Percentiles rank a stretch among this genome's conserved stretches.
These are phyloP conservation scores for Grapholita molesta DNA, from an alignment of 1,140 invertebrate species.

Conservation along the genomic window DNA sequence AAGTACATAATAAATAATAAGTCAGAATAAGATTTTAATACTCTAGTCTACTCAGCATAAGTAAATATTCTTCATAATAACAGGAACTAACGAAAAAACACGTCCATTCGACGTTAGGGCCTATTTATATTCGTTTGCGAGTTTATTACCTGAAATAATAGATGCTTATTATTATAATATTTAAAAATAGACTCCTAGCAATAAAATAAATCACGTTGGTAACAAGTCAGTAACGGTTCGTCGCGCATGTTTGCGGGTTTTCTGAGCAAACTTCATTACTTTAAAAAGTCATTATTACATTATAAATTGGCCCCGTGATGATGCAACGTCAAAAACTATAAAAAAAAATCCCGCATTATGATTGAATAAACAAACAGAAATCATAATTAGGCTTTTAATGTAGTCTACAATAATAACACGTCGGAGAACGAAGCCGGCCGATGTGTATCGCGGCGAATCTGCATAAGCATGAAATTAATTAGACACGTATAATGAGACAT, in stretches of 20 bases:
- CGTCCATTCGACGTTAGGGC: no score
- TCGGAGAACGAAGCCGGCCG: not conserved
- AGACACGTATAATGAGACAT: constrained; percentile 17
- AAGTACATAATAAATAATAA: no score
- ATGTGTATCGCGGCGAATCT: constrained; percentile 10
- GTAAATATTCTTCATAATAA: no score
- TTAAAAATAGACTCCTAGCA: not conserved
- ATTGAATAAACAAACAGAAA: constrained; percentile 12
- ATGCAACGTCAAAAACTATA: constrained; percentile 1
- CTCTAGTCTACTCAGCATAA: no score
- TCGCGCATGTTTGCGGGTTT: not conserved
- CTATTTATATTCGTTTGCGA: no score
- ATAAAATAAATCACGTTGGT: not conserved
- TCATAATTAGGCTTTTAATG: constrained; percentile 11
- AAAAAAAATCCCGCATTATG: not conserved
- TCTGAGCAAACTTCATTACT: not conserved
- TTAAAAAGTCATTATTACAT: not conserved
- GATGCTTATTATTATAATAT: not conserved
- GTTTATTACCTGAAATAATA: not conserved
- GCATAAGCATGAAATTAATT: constrained; percentile 19
- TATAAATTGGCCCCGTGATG: not conserved
- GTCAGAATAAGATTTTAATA: no score
- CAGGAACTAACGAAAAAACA: no score
- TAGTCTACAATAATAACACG: not conserved
- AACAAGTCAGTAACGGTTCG: not conserved